Evolutionary conservation across 2,113 vertebrate species (phyloP), one percentile per base, ranked within the genome.

Genomic region (Plestiodon gilberti): DNA sequence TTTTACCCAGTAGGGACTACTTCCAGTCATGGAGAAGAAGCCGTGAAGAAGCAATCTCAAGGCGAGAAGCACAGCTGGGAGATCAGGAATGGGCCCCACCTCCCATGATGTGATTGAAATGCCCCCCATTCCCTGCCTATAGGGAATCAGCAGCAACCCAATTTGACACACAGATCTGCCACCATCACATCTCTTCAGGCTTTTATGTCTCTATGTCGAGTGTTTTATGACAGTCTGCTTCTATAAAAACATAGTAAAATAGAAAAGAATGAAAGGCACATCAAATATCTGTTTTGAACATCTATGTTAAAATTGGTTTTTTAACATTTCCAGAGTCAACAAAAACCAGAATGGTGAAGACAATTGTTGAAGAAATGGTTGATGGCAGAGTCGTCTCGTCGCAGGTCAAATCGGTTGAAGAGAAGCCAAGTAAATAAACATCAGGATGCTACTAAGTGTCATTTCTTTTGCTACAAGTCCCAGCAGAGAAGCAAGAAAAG

Each of bases 301-400:
- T 17, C 6, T 57, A 40, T 17, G 64, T 25, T 84, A 43, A 80
- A 87, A 40, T n/a, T 23, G 18, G 33, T 28, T 76, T 17, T 48
- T 48, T 83, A 88, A 91, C 75, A 30, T 90, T 91, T 92, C 87
- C 90, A 95, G 95, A 95, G 59, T 75, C 89, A 84, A 59, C 91
- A 61, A 95, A 90, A 93, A 94, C 93, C 64, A 94, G 92, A 0
- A 87, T 93, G 87, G 90, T 95, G 48, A 95, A 95, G 89, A 94
- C 88, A 0, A 92, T 95, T 81, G 89, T 95, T 40, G 95, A 95
- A 87, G 95, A 95, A 86, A 74, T 93, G 81, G 93, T 95, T 61
- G 92, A 94, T 59, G 93, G 94, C 18, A 93, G 92, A 88, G 93
- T 95, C 9, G 87, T 95, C 77, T 95, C 95, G 11, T 93, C 94